These are phyloP conservation scores for Tetanocera ferruginea DNA, from an alignment of 2,888 invertebrate genomes.

Conservation along the genomic window DNA sequence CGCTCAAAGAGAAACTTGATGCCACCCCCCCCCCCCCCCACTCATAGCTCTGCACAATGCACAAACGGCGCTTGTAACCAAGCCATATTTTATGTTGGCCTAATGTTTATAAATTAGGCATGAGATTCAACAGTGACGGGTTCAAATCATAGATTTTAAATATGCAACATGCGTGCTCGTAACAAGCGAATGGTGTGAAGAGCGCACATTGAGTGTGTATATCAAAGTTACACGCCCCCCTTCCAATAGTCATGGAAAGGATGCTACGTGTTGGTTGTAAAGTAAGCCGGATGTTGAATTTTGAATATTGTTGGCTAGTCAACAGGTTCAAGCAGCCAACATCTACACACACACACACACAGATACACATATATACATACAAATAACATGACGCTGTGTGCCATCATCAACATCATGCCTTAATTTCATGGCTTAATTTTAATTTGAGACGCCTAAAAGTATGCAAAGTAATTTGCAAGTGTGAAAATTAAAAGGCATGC, in stretches of 20 bases:
- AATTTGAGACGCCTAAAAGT: slow-evolving; percentile 20
- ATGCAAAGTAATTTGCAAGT: slow-evolving; percentile 30
- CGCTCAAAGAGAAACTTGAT: not conserved
- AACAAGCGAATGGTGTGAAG: not conserved
- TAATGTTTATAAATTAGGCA: slow-evolving; percentile 52
- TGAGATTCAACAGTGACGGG: slow-evolving; percentile 41
- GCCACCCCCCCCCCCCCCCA: not conserved
- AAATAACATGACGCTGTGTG: no score
- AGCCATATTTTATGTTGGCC: slow-evolving; percentile 45
- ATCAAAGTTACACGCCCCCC: not conserved
- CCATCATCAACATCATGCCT: no score
- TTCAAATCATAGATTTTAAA: slow-evolving; percentile 25
- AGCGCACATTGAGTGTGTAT: not conserved
- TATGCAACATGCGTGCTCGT: slow-evolving; percentile 28
- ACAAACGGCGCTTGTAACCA: slow-evolving; percentile 12
- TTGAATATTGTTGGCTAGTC: not conserved
- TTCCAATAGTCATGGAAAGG: not conserved
- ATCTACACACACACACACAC: not conserved
- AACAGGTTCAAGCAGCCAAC: slow-evolving; percentile 12
- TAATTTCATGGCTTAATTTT: not conserved
- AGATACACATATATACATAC: no score
- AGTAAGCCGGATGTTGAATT: not conserved
- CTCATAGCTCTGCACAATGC: no score
- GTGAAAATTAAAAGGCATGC: slow-evolving; percentile 26
- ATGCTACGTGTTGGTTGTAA: not conserved